Evolutionary conservation across 2,113 vertebrate genomes (phyloP), one percentile per base, ranked within the genome.

Genomic region (Barbus barbus): DNA sequence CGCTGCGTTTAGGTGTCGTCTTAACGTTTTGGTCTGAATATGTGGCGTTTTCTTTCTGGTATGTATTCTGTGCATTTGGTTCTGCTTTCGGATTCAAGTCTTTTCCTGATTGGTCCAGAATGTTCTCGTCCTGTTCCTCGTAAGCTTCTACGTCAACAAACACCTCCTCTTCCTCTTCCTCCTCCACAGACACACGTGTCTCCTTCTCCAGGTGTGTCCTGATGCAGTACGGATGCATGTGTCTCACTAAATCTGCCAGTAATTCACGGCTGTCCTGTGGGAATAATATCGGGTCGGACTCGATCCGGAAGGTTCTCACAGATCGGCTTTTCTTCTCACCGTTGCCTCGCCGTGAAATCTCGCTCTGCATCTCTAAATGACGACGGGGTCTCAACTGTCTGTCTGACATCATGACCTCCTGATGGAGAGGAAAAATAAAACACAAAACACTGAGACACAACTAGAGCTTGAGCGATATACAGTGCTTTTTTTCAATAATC

Each of bases 171-270:
- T 81, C 78, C 51, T 81, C 78, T 41, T 81, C 63, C 31, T 82
- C 72, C 12, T 85, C 72, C 14, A 5, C 33, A 5, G 56, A 60
- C 51, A 44, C 65, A 1, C 63, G 65, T 9, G 56, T 86, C 24
- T 94, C 93, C 0, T 96, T 91, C 13, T 95, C 95, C 86, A 96
- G 89, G 9, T 92, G 92, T 53, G 96, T 91, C 16, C 94, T 91
- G 76, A 97, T 88, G 88, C 97, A 97, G 87, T 98, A 98, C 0
- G 97, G 93, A 83, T 98, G 97, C 96, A 99, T 97, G 88, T 97
- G 94, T 84, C 92, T 96, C 67, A 99, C 96, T 78, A 98, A 89
- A 81, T 97, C 96, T 9, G 93, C 94, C 22, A 98, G 91, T 24
- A 95, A 95, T 4, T 94, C 86, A 0, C 92, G 93, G 0, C 88